Base-by-base conservation (phyloP, 1,140 invertebrate genomes). In the Anastatus disparis region DNA sequence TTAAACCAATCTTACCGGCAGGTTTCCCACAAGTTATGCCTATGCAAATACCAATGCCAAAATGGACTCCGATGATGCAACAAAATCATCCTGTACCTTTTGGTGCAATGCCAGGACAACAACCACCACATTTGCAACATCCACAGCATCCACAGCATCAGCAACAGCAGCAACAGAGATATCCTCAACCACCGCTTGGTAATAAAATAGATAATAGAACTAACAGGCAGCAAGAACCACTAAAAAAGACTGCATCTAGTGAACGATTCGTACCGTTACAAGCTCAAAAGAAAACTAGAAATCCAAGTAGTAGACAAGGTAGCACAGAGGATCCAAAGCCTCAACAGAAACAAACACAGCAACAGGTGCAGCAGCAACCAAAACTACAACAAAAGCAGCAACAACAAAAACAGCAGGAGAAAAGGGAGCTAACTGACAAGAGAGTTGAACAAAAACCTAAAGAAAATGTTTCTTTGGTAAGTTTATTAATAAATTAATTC, bases 221-320 rank as follows among this genome's bases (percentile, higher is more conserved):
- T 1, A 31, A 42, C 9, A 52, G 42, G 20, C 27, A 35, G 1
- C 4, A 24, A 15, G 12, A 62, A 17, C 44, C 13, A 22, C 17
- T 31, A 75, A 78, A 72, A 2, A 81, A 74, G 8, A 77, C 79
- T 8, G 76, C 27, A 27, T 78, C 80, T 3, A n/a, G n/a, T n/a
- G n/a, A n/a, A n/a, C 72, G 84, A 0, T 87, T 87, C 15, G 84
- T 87, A 13, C 86, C 86, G 0, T 74, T 87, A 9, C 86, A 87
- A 71, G 85, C 85, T 8, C 84, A 86, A 29, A 87, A 86, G 26
- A 84, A 84, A 59, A 83, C 79, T 13, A 77, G 82, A 50, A 77
- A 75, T n/a, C 61, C 62, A 15, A 70, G 38, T n/a, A 46, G 35
- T n/a, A 3, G 76, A 13, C 3, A 0, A 31, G 27, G 7, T n/a